phyloP scores from a whole-genome alignment of 2,797 vertebrate species.

The Megalops cyprinoides region DNA sequence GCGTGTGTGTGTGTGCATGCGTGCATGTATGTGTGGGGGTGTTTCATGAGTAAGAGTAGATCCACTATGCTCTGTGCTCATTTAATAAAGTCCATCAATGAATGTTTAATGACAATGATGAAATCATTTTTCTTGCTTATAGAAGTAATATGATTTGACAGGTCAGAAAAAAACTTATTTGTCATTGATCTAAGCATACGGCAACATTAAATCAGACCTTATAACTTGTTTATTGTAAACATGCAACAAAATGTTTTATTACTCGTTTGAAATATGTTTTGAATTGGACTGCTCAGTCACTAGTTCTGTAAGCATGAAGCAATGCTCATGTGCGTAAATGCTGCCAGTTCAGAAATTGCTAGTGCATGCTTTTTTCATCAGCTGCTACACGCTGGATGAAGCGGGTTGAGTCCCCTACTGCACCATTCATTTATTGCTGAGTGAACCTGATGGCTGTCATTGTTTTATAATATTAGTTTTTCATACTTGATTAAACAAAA shows the following conservation, averaged over 20 bases:
- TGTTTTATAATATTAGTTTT: not conserved
- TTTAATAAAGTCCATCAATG: not conserved
- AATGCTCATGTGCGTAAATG: not conserved
- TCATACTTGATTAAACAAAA: not conserved
- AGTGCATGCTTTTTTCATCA: not conserved
- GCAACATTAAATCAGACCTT: not conserved
- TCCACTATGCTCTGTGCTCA: not conserved
- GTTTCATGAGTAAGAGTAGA: not conserved
- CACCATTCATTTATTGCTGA: conserved; percentile 12
- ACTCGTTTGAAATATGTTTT: conserved; percentile 6
- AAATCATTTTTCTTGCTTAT: not conserved
- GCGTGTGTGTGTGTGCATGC: not conserved
- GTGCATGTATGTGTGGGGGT: not conserved
- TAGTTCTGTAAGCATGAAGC: not conserved
- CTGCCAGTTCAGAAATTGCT: conserved; percentile 7
- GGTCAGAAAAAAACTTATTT: not conserved
- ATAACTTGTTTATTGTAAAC: conserved; percentile 10
- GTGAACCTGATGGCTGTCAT: not conserved
- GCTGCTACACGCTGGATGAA: not conserved
- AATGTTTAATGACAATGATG: not conserved
- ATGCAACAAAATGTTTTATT: conserved; percentile 17
- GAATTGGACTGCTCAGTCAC: not conserved
- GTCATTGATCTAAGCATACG: conserved; percentile 13
- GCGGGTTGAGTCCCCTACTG: not conserved
- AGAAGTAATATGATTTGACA: not conserved